A percentile compares a stretch with the other conserved stretches of the same genome.
Evolutionary conservation across 92 coral and sea anemone genomes (phyloP).

Genomic region (Zoanthus sociatus): DNA sequence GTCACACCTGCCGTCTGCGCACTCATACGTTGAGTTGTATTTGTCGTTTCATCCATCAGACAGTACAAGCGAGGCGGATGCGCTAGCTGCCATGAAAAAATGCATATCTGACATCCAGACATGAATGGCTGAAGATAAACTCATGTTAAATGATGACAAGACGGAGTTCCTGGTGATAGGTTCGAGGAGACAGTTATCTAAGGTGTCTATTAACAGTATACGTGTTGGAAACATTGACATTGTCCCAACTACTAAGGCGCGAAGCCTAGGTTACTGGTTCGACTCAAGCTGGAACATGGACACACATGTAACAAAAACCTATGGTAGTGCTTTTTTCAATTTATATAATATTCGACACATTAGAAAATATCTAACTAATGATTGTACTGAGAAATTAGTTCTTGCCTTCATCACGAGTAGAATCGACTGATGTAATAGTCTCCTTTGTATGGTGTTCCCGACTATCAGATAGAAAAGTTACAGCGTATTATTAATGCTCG

Average conservation of each 20-base stretch:
- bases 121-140: too few relatives aligned
- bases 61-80: too few relatives aligned
- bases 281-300: slow-evolving; percentile 56
- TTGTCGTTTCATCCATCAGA: too few relatives aligned
- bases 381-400: slow-evolving; percentile 4
- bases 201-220: slow-evolving; percentile 48
- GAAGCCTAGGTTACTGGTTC: slow-evolving; percentile 48
- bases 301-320: slow-evolving; percentile 55
- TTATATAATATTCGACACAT: slow-evolving; percentile 60
- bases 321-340: slow-evolving; percentile 53
- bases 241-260: slow-evolving; percentile 5
- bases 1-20: too few relatives aligned
- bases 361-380: not conserved
- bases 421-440: too few relatives aligned
- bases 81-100: too few relatives aligned
- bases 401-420: too few relatives aligned
- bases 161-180: slow-evolving; percentile 59
- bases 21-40: too few relatives aligned
- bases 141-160: slow-evolving; percentile 27
- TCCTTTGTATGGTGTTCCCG: too few relatives aligned
- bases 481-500: too few relatives aligned
- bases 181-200: slow-evolving; percentile 48
- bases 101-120: too few relatives aligned
- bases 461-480: too few relatives aligned
- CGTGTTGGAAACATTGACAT: slow-evolving; percentile 49